phyloP scores from a whole-genome alignment of 2,888 invertebrate species.

The Linnaemya vulpina region DNA sequence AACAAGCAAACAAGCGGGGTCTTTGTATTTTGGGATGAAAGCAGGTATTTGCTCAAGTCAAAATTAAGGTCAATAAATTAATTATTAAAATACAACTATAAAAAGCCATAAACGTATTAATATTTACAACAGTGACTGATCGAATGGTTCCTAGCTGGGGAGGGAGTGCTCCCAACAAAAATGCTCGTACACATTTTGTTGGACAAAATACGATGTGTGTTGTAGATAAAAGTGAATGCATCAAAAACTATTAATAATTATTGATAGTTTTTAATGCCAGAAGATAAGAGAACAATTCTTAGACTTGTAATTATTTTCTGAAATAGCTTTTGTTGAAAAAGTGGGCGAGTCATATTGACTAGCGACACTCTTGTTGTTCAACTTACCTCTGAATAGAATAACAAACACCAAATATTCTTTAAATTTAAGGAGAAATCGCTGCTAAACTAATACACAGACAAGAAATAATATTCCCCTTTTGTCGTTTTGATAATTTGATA shows the following conservation, averaged over 20 bases:
- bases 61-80: slow-evolving; percentile 61
- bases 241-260: slow-evolving; percentile 14
- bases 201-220: slow-evolving; percentile 15
- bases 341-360: slow-evolving; percentile 36
- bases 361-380: slow-evolving; percentile 13
- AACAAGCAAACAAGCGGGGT: slow-evolving; percentile 8
- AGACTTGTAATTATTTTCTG: slow-evolving; percentile 28
- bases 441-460: slow-evolving; percentile 11
- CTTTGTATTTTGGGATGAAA: not conserved
- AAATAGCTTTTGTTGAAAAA: slow-evolving; percentile 18
- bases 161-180: slow-evolving; percentile 35
- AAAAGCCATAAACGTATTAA: slow-evolving; percentile 12
- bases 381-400: slow-evolving; percentile 39
- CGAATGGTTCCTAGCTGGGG: slow-evolving; percentile 12
- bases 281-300: slow-evolving; percentile 23
- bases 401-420: slow-evolving; percentile 16
- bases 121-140: not conserved
- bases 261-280: too few species aligned
- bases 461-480: not conserved
- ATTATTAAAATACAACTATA: slow-evolving; percentile 9
- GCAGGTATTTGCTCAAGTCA: slow-evolving; percentile 22
- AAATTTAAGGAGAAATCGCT: not conserved
- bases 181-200: not conserved
- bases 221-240: slow-evolving; percentile 19
- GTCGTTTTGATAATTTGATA: not conserved